Evolutionary conservation across 2,797 vertebrate species (phyloP).

Genomic region (Lateolabrax maculatus): DNA sequence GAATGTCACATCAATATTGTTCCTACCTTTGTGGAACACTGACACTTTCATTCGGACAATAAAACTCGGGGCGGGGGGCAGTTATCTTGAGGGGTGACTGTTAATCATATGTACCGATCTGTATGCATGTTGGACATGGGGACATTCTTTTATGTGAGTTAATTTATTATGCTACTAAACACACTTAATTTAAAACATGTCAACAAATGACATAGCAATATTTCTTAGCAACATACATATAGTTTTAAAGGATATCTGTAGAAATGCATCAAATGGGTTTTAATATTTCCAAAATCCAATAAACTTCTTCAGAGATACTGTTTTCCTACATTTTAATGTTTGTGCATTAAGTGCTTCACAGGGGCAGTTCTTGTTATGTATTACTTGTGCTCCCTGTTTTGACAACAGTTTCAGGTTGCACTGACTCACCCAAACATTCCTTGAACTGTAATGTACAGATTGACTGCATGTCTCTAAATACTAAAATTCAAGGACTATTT

Average conservation of each 20-base stretch:
- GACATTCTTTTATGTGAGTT: too few relatives aligned
- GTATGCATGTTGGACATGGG: too few relatives aligned
- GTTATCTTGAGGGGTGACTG: too few relatives aligned
- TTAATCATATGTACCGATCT: too few relatives aligned
- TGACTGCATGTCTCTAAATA: slow-evolving; percentile 13
- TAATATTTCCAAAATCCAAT: too few relatives aligned
- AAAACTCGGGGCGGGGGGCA: too few relatives aligned
- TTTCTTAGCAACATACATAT: background rate
- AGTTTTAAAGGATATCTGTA: background rate
- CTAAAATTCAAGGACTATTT: slow-evolving; percentile 18
- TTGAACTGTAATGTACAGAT: background rate
- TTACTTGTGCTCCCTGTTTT: background rate
- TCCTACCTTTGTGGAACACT: too few relatives aligned
- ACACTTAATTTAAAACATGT: too few relatives aligned
- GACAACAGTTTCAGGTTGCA: background rate
- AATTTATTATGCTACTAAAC: too few relatives aligned
- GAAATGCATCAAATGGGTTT: too few relatives aligned
- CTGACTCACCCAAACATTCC: slow-evolving; percentile 12
- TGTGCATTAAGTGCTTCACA: background rate
- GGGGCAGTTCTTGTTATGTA: background rate
- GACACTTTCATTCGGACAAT: too few relatives aligned
- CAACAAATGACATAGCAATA: background rate
- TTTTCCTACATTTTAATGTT: background rate
- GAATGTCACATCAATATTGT: too few relatives aligned
- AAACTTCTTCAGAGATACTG: background rate